Base-by-base conservation (phyloP, 2,113 vertebrate species). In the Melanerpes formicivorus region DNA sequence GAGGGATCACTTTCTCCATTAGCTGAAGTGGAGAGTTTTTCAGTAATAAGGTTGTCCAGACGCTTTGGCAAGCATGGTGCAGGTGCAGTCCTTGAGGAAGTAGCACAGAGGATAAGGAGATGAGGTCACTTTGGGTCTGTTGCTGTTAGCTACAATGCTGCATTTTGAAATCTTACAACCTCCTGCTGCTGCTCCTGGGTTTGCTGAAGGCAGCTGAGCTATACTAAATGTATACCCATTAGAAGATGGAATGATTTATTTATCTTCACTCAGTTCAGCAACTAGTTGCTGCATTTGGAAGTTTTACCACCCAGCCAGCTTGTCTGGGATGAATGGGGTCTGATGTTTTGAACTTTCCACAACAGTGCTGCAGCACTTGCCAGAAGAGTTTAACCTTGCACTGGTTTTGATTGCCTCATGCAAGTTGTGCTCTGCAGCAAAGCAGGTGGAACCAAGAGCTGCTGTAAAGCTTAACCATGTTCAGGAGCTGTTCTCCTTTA, bases 271-370 rank as follows among this genome's bases (percentile, higher is more conserved):
- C 22, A 55, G 65, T 46, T 71, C 64, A 30, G 30, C 69, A 64
- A 48, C 90, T 63, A 86, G 48, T 40, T 87, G 88, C 67, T 89
- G 23, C 62, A 18, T 80, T 87, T 88, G 48, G n/a, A 62, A 48
- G 56, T 75, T 92, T 84, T 74, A 64, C 82, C 29, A 14, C 64
- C 83, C 34, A 34, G 71, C 48, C 66, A 40, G 52, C 89, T 84
- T 77, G 81, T 55, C 64, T 73, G 75, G 87, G 56, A 32, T 91
- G 72, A 93, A 14, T 84, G 81, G 69, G 66, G 75, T 75, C 50
- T 87, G 65, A 73, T 2, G 5, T 17, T 32, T 11, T 17, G 34
- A 69, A 32, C 40, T 81, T 80, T 69, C 48, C 34, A 56, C 56
- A 77, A 27, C 66, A 65, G 37, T 60, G 70, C 60, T 74, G 66